Evolutionary conservation across 92 coral and sea anemone genomes (phyloP).

Genomic region (Epizoanthus stellaris): DNA sequence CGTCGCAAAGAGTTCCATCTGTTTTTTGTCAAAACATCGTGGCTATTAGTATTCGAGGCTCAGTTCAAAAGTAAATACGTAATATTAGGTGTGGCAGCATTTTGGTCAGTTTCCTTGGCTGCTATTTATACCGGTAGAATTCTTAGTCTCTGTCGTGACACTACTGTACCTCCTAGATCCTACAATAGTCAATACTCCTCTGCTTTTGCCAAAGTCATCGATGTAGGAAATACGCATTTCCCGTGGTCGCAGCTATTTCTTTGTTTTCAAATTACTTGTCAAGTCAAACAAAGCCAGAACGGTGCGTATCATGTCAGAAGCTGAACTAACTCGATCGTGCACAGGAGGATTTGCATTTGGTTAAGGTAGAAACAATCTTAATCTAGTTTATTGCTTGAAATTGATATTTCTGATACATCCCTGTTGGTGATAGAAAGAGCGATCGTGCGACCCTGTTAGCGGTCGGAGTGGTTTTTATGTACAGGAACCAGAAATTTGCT

Average conservation of each 20-base stretch:
- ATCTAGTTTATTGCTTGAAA: neutral
- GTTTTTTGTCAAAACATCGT: slow-evolving; percentile 28
- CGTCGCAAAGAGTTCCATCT: slow-evolving; percentile 4
- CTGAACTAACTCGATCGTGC: slow-evolving; percentile 21
- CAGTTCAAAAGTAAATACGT: slow-evolving; percentile 14
- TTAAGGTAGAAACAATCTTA: neutral
- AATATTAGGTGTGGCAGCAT: slow-evolving; percentile 26
- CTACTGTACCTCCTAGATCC: neutral
- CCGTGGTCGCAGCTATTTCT: neutral
- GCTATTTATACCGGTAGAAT: slow-evolving; percentile 3
- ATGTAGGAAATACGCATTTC: slow-evolving; percentile 39
- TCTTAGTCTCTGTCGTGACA: slow-evolving; percentile 19
- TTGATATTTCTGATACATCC: neutral
- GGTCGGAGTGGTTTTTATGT: no score
- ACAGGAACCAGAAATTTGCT: no score
- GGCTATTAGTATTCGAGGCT: neutral
- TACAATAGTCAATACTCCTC: neutral
- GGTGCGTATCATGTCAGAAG: neutral
- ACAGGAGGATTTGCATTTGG: neutral
- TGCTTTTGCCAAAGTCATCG: neutral
- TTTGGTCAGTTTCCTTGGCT: neutral
- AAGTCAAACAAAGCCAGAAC: slow-evolving; percentile 14
- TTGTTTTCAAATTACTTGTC: slow-evolving; percentile 16
- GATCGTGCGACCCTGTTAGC: no score
- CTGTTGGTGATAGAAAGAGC: no score